These are phyloP conservation scores for Netelia inedita DNA, from an alignment of 2,888 invertebrate species.

Conservation along the genomic window DNA sequence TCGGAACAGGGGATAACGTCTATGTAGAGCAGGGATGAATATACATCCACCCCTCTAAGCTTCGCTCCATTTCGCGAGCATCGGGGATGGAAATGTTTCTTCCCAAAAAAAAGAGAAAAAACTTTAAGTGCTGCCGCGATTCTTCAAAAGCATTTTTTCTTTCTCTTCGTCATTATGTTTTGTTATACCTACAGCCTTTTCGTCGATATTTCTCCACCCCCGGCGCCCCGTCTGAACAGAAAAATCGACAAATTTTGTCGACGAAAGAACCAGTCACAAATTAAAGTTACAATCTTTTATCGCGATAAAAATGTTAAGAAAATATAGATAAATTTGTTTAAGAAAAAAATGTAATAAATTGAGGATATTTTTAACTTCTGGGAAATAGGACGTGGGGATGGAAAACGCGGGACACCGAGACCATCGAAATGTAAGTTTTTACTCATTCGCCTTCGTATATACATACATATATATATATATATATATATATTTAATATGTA, in stretches of 20 bases:
- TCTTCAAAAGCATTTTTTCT: conserved; percentile 64
- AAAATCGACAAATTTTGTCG: neutral
- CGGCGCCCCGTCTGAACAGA: neutral
- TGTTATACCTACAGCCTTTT: conserved; percentile 11
- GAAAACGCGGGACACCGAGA: conserved; percentile 50
- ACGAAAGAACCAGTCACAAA: neutral
- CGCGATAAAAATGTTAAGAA: neutral
- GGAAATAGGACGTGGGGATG: conserved; percentile 1
- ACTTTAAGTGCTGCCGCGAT: conserved; percentile 62
- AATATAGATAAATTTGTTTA: too few relatives aligned
- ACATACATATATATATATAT: neutral
- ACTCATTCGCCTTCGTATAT: conserved; percentile 6
- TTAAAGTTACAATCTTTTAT: neutral
- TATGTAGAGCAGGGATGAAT: conserved; percentile 69
- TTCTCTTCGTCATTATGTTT: conserved; percentile 17
- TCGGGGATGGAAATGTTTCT: conserved; percentile 11
- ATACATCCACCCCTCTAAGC: conserved; percentile 13
- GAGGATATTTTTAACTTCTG: neutral
- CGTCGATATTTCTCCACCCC: neutral
- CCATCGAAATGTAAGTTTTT: conserved; percentile 59
- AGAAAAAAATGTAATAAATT: neutral
- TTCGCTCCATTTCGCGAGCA: neutral
- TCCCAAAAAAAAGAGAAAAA: conserved; percentile 28
- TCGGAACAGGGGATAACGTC: conserved; percentile 70
- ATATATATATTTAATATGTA: neutral